phyloP scores from a whole-genome alignment of 2,888 invertebrate species.

The Alsophila aescularia region DNA sequence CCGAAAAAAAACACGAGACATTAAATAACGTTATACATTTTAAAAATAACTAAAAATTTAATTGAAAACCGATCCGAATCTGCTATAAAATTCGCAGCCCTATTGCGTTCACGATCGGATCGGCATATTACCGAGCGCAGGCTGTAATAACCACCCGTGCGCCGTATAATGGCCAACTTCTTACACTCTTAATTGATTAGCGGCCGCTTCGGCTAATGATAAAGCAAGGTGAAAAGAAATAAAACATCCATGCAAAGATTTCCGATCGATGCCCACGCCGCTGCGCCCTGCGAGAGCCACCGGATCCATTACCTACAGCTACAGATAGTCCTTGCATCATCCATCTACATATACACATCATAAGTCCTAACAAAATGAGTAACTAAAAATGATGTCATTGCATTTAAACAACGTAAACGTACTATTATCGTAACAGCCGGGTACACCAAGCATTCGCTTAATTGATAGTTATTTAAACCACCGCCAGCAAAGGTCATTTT shows the following conservation, averaged over 20 bases:
- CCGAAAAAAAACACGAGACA: slow-evolving; percentile 16
- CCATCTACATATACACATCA: slow-evolving; percentile 39
- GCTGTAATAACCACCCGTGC: slow-evolving; percentile 82
- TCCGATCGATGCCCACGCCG: slow-evolving; percentile 70
- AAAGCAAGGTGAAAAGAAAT: slow-evolving; percentile 84
- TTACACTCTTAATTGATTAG: slow-evolving; percentile 85
- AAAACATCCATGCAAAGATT: slow-evolving; percentile 77
- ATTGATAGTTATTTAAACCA: slow-evolving; percentile 70
- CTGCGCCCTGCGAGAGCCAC: slow-evolving; percentile 59
- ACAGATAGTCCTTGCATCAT: slow-evolving; percentile 34
- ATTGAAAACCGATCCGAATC: slow-evolving; percentile 78
- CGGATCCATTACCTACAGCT: slow-evolving; percentile 47
- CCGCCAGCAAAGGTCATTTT: slow-evolving; percentile 68
- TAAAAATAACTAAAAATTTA: slow-evolving; percentile 60
- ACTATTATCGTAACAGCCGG: slow-evolving; percentile 66
- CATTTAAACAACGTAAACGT: slow-evolving; percentile 60
- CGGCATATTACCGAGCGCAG: slow-evolving; percentile 78
- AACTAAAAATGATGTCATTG: slow-evolving; percentile 66
- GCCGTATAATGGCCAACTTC: slow-evolving; percentile 82
- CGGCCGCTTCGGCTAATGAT: slow-evolving; percentile 83
- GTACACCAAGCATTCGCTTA: slow-evolving; percentile 56
- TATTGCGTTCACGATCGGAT: slow-evolving; percentile 81
- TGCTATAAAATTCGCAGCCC: slow-evolving; percentile 80
- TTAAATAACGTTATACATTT: slow-evolving; percentile 40
- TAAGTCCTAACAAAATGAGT: slow-evolving; percentile 45